A percentile compares a stretch with the other conserved stretches of the same genome.
Conservation (phyloP, 2,797 vertebrate species). For the Sebastes cheni region DNA sequence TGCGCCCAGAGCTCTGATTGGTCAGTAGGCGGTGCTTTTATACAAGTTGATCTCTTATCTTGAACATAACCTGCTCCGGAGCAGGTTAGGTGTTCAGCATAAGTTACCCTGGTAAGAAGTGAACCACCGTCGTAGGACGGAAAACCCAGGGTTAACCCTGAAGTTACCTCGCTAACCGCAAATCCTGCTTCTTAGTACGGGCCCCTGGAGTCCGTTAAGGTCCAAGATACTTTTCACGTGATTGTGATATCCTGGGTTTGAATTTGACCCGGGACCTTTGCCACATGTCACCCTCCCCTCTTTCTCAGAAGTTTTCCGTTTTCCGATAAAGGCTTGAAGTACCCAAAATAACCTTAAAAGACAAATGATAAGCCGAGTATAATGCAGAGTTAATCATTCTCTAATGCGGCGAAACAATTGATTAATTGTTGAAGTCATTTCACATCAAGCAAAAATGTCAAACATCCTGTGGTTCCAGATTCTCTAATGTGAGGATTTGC, state of each 20-base stretch:
- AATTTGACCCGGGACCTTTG: background rate
- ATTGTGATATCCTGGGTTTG: background rate
- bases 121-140: too few species aligned
- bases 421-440: background rate
- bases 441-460: background rate
- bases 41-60: accelerated
- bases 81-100: too few species aligned
- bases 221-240: background rate
- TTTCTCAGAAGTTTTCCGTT: background rate
- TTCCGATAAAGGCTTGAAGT: background rate
- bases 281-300: background rate
- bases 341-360: background rate
- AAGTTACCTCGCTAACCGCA: too few species aligned
- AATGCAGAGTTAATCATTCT: background rate
- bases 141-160: too few species aligned
- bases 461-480: background rate
- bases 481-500: background rate
- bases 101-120: too few species aligned
- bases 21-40: too few species aligned
- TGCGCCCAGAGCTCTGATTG: too few species aligned
- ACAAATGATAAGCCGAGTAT: background rate
- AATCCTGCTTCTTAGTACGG: too few species aligned
- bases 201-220: background rate
- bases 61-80: too few species aligned
- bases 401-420: too few species aligned